Percentiles rank a stretch among this genome's conserved stretches.
phyloP scores from a whole-genome alignment of 2,888 invertebrate genomes.

The Augochlorella aurata region DNA sequence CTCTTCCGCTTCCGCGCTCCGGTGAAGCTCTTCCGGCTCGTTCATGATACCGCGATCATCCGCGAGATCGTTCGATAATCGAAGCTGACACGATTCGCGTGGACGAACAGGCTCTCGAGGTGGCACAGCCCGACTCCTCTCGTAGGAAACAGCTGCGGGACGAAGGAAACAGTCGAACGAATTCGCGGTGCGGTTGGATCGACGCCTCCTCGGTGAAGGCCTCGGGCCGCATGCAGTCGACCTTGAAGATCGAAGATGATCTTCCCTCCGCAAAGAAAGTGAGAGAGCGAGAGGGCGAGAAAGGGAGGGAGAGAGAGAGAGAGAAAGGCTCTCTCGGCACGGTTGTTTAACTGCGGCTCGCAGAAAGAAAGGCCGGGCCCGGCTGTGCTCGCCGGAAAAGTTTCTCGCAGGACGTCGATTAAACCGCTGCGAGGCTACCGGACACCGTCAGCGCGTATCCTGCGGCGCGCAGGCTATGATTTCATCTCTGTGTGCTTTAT shows the following conservation, averaged over 20 bases:
- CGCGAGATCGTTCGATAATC: background rate
- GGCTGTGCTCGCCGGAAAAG: conserved; percentile 51
- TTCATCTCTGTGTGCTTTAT: conserved; percentile 66
- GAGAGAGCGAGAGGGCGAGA: background rate
- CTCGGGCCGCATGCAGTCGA: conserved; percentile 66
- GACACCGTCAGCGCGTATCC: conserved; percentile 64
- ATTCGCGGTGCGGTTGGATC: conserved; percentile 58
- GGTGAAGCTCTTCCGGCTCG: background rate
- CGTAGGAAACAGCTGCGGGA: conserved; percentile 59
- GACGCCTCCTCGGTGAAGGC: conserved; percentile 62
- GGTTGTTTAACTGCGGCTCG: conserved; percentile 55
- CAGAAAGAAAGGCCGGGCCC: conserved; percentile 14
- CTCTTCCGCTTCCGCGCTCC: background rate
- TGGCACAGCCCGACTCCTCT: background rate
- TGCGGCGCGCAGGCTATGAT: conserved; percentile 64
- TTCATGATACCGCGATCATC: conserved; percentile 4
- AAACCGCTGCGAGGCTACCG: conserved; percentile 69
- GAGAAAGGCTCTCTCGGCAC: conserved; percentile 9
- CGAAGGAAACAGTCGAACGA: conserved; percentile 68
- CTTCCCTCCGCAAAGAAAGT: conserved; percentile 43
- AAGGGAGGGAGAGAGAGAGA: background rate
- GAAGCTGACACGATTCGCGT: background rate
- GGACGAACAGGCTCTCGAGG: conserved; percentile 15
- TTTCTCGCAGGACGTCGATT: conserved; percentile 65
- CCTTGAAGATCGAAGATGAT: conserved; percentile 69